These are phyloP conservation scores for Drosophila neutralis DNA, from an alignment of 2,888 invertebrate genomes.

Conservation along the genomic window DNA sequence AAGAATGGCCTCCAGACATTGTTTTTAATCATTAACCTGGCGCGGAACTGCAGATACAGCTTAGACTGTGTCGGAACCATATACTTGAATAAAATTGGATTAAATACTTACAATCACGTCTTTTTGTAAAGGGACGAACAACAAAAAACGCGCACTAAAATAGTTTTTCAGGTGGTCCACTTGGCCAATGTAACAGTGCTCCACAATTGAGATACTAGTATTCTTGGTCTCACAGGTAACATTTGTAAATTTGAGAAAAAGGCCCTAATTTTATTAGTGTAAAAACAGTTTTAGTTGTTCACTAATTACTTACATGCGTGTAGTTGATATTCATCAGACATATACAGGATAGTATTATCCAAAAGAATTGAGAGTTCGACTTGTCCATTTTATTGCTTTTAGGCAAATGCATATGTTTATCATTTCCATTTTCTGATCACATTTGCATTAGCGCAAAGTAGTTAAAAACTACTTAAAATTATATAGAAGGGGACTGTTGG, in stretches of 20 bases:
- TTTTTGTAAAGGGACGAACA: not conserved
- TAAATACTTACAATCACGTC: constrained; percentile 16
- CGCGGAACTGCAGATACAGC: not conserved
- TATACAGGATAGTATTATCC: not conserved
- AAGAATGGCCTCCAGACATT: constrained; percentile 37
- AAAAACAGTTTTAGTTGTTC: not conserved
- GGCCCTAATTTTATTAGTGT: not conserved
- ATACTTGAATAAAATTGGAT: not conserved
- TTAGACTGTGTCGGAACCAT: no score
- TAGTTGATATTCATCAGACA: not conserved
- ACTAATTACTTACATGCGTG: constrained; percentile 9
- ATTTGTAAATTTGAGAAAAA: constrained; percentile 14
- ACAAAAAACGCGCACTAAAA: constrained; percentile 6
- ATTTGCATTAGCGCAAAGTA: not conserved
- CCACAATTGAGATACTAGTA: not conserved
- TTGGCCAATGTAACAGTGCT: constrained; percentile 16
- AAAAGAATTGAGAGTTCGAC: constrained; percentile 4
- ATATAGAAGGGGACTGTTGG: no score
- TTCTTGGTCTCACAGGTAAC: constrained; percentile 33
- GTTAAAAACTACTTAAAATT: not conserved
- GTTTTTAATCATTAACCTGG: constrained; percentile 9
- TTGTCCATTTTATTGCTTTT: constrained; percentile 6
- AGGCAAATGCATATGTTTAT: not conserved
- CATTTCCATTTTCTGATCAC: not conserved
- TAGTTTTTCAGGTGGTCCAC: constrained; percentile 1